Evolutionary conservation across 1,140 invertebrate species (phyloP), one percentile per base, ranked within the genome.

Genomic region (Tribolium castaneum): DNA sequence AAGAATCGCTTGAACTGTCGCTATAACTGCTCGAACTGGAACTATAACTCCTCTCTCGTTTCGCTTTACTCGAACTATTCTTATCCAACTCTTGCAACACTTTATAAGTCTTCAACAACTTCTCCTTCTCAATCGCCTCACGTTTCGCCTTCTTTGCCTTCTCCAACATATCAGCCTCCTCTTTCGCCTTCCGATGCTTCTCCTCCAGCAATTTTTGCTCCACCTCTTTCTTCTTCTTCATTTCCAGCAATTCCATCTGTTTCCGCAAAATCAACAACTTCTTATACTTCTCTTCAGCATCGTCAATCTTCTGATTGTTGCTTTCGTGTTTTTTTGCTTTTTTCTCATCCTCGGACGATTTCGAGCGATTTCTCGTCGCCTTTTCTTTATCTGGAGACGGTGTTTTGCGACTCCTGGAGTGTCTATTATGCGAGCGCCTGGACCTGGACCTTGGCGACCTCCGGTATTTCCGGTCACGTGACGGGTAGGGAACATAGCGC

Each of bases 171-270:
- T 89, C 88, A 39, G 87, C 86, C 77, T 87, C 84, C 84, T 89
- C 84, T 84, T 88, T 80, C 73, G 86, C 81, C 83, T 88, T 89
- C 77, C 83, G 85, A 82, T 76, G 87, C 79, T 78, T 89, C 83
- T 82, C 86, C 80, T 83, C 88, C 82, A 84, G 86, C 82, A 86
- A 84, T 84, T 79, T 86, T 87, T 83, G 78, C 77, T 86, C 85
- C n/a, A 84, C 85, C 16, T 85, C 85, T 51, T 83, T 82, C 50
- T 83, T 83, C 76, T 86, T 87, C 62, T 85, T 85, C 79, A 85
- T 78, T 52, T 86, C 84, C 30, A 86, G 70, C 62, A 89, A 86
- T 81, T 89, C 89, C 88, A 90, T 89, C 78, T 90, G 89, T 72
- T 90, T 89, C 75, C 89, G 89, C 0, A 90, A 80, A 52, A 90